Conservation (phyloP, 2,113 vertebrate genomes). For the Scomber scombrus region DNA sequence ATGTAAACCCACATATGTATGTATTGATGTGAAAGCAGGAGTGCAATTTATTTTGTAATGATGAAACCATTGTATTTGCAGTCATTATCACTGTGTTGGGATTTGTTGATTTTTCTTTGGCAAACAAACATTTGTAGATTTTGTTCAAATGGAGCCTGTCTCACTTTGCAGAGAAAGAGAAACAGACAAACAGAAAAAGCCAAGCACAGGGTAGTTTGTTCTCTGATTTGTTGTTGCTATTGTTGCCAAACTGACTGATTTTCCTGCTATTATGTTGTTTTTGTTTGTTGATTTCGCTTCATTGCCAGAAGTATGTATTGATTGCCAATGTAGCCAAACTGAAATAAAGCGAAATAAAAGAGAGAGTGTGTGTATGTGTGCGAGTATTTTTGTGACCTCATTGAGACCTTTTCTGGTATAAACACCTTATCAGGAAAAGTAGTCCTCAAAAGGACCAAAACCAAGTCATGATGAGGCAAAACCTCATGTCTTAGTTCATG, state of each 20-base stretch:
- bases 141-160: conserved; percentile 1
- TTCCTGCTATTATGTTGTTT: conserved; percentile 19
- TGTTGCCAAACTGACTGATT: conserved; percentile 24
- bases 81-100: conserved; percentile 16
- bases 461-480: no score
- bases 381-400: no score
- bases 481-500: no score
- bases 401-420: no score
- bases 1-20: background rate
- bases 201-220: conserved; percentile 13
- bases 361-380: background rate
- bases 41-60: background rate
- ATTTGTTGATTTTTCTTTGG: conserved; percentile 26
- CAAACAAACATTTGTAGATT: conserved; percentile 27
- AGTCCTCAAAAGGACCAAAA: no score
- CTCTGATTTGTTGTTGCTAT: conserved; percentile 29
- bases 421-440: no score
- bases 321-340: background rate
- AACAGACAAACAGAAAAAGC: background rate
- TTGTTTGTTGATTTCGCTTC: conserved; percentile 22
- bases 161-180: background rate
- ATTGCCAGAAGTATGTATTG: background rate
- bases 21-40: background rate
- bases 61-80: conserved; percentile 1
- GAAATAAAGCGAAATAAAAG: background rate